Percentiles rank a stretch among this genome's conserved stretches.
Evolutionary conservation across 2,797 vertebrate genomes (phyloP).

Genomic region (Tachyglossus aculeatus): DNA sequence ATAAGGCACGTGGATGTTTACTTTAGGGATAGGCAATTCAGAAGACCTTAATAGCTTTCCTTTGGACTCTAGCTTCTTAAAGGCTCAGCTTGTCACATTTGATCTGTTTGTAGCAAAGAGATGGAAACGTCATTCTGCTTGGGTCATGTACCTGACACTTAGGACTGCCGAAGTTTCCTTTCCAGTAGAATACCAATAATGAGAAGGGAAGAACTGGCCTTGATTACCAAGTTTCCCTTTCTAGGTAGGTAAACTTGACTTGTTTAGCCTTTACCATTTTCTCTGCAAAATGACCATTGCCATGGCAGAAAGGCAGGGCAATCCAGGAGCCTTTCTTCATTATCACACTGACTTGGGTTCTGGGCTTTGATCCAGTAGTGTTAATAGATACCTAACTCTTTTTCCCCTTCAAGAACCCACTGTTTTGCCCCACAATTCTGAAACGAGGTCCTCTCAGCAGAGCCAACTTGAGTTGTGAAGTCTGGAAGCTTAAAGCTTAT

Average conservation of each 20-base stretch:
- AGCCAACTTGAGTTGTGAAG: background rate
- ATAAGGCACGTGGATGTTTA: background rate
- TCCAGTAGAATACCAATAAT: background rate
- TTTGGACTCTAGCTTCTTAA: slow-evolving; percentile 10
- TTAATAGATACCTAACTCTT: slow-evolving; percentile 34
- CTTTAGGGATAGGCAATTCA: background rate
- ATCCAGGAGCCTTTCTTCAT: slow-evolving; percentile 28
- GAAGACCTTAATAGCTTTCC: slow-evolving; percentile 3
- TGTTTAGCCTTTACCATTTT: background rate
- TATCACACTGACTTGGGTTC: slow-evolving; percentile 22
- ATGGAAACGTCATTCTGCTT: background rate
- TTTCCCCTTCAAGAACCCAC: slow-evolving; percentile 20
- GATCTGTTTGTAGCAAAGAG: background rate
- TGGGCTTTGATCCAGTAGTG: slow-evolving; percentile 39
- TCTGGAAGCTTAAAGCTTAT: background rate
- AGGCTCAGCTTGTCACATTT: background rate
- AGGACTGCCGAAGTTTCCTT: background rate
- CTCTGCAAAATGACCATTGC: slow-evolving; percentile 21
- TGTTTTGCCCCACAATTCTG: slow-evolving; percentile 8
- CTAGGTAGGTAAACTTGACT: background rate
- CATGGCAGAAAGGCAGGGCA: slow-evolving; percentile 16
- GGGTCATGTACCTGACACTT: background rate
- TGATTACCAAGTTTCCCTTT: background rate
- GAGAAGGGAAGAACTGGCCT: too few relatives aligned
- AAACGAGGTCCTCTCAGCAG: background rate